phyloP scores from a whole-genome alignment of 2,888 invertebrate species.

The Drosophila picticornis region DNA sequence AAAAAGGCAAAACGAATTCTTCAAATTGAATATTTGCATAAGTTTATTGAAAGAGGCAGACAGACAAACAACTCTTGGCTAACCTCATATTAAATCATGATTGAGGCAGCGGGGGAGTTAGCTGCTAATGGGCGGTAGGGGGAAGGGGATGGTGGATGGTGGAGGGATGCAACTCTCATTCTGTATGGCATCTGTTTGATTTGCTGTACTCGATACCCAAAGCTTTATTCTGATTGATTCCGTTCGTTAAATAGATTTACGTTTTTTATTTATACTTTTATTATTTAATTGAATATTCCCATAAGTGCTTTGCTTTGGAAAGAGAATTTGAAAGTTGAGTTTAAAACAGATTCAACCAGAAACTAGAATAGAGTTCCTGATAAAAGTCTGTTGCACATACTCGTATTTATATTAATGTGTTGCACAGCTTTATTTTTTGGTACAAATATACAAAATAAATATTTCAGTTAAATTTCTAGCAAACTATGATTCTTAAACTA shows the following conservation, averaged over 20 bases:
- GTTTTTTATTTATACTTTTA: background rate
- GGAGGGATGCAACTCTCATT: background rate
- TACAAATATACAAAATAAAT: background rate
- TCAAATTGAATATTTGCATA: conserved; percentile 79
- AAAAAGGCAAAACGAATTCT: conserved; percentile 55
- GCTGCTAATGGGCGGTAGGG: background rate
- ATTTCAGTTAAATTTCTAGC: background rate
- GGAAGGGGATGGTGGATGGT: background rate
- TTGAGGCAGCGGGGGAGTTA: background rate
- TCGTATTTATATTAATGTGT: background rate
- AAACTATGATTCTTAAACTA: no score
- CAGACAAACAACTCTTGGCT: conserved; percentile 18
- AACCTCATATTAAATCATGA: conserved; percentile 28
- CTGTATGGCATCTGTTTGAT: conserved; percentile 53
- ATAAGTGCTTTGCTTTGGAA: background rate
- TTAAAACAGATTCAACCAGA: background rate
- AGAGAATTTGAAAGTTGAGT: background rate
- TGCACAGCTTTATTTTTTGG: background rate
- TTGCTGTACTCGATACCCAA: conserved; percentile 40
- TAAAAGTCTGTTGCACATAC: background rate
- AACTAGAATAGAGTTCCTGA: background rate
- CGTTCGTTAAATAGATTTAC: conserved; percentile 14
- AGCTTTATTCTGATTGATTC: conserved; percentile 32
- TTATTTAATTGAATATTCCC: background rate
- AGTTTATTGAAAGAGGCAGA: conserved; percentile 72